A percentile compares a stretch with the other conserved stretches of the same genome.
Evolutionary conservation across 2,113 vertebrate genomes (phyloP).

Genomic region (Brachypodius melanocephalos): DNA sequence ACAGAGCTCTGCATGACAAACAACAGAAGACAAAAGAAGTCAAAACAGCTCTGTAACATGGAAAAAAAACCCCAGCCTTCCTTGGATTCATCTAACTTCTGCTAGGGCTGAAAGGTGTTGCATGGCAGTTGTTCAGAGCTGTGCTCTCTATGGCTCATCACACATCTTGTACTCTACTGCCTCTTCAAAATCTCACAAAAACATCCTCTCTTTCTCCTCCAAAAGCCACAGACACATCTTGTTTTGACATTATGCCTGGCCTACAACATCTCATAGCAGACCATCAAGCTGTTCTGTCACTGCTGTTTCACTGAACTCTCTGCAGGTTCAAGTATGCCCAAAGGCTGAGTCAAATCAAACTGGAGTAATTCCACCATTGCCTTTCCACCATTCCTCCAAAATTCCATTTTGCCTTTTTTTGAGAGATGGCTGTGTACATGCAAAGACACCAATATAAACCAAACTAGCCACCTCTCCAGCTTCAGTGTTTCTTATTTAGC

Average conservation of each 20-base stretch:
- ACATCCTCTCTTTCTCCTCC: not conserved
- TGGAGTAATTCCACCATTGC: no score
- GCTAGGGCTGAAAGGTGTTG: not conserved
- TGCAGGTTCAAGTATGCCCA: not conserved
- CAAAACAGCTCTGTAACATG: not conserved
- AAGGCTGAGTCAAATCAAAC: not conserved
- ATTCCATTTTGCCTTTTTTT: not conserved
- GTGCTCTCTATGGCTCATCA: not conserved
- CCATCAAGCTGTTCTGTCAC: not conserved
- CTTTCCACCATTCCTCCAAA: no score
- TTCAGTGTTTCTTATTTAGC: not conserved
- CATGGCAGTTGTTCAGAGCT: not conserved
- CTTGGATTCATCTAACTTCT: not conserved
- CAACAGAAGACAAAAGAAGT: not conserved
- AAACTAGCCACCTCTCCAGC: accelerated
- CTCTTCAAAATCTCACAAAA: not conserved
- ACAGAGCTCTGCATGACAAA: not conserved
- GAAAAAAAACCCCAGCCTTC: not conserved
- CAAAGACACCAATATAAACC: not conserved
- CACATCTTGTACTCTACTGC: not conserved
- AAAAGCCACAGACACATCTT: not conserved
- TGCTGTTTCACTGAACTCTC: not conserved
- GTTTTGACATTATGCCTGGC: not conserved
- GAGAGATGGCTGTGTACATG: not conserved
- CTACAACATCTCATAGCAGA: not conserved